Base-by-base conservation (phyloP, 53 echinoderm and acorn worm species). In the Glandiceps talaboti region DNA sequence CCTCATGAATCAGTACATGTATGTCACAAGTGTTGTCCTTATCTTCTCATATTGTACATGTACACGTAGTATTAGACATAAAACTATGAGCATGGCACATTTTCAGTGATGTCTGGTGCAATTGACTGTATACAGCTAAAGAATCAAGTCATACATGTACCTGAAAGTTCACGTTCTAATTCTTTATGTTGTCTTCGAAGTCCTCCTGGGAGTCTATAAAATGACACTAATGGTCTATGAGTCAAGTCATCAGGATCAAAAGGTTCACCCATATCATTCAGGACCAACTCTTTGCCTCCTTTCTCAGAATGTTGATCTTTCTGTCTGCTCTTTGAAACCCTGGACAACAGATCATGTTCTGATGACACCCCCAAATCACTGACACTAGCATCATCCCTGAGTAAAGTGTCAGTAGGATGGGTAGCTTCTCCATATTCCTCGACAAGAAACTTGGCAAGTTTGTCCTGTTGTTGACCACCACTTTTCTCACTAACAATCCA, bases 401-500 rank as follows among this genome's bases (percentile, higher is more conserved):
- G 91, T 28, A 99, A 81, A 1, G 99, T 94, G 33, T 99, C 99
- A 31, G 87, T 79, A 1, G 87, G 81, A 27, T 80, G 76, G 30
- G 64, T 64, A 0, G 92, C 84, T 26, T 84, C 88, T 20, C 99
- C 99, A 72, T 91, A 90, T 78, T 84, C 74, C 64, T 91, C 94
- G 1, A 75, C 83, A 28, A 99, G 87, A 30, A 99, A 85, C 72
- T 89, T 90, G 29, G 85, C 78, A 1, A 99, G 86, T 74, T 87
- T 88, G 76, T 94, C 99, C 81, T 86, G 94, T 82, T 91, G 93
- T 0, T 88, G 89, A 0, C 99, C 99, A 0, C 79, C 74, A 0
- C 91, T 91, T 33, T 91, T 89, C 75, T 99, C 99, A 28, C 82
- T 86, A 26, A 94, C 92, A 14, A 99, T 94, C 99, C 99, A 99